phyloP scores from a whole-genome alignment of 2,888 invertebrate species.

The Dendrolimus houi region DNA sequence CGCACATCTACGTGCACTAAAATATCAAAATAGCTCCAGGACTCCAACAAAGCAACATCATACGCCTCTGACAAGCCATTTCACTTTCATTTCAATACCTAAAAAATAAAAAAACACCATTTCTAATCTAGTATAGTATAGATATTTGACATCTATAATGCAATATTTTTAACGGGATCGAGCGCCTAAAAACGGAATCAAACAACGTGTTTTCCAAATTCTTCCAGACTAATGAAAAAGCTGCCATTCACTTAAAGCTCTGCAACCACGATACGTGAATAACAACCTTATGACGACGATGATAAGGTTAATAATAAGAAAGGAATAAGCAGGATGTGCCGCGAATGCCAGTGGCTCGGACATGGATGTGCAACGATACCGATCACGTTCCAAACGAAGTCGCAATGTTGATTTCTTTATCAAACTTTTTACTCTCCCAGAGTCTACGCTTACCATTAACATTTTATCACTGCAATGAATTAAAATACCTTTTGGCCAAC shows the following conservation, averaged over 20 bases:
- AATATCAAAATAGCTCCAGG: no score
- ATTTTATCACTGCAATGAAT: neutral
- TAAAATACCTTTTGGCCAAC: neutral
- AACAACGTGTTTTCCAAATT: constrained; percentile 4
- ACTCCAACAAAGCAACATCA: no score
- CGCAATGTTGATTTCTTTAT: constrained; percentile 44
- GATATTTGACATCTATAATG: no score
- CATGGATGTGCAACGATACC: constrained; percentile 29
- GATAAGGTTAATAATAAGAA: neutral
- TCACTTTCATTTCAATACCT: no score
- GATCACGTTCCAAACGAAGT: constrained; percentile 28
- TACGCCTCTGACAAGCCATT: no score
- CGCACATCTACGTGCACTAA: no score
- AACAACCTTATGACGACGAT: neutral
- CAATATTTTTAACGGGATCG: no score
- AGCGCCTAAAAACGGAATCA: constrained; percentile 3
- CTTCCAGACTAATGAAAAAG: constrained; percentile 16
- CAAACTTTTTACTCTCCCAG: constrained; percentile 23
- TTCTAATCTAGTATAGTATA: no score
- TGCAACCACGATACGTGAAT: neutral
- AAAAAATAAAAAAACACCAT: no score
- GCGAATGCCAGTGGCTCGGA: constrained; percentile 13
- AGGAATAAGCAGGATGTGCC: neutral
- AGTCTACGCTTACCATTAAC: constrained; percentile 10
- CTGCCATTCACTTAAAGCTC: constrained; percentile 16